phyloP scores from a whole-genome alignment of 2,113 vertebrate genomes.

The Columba livia region DNA sequence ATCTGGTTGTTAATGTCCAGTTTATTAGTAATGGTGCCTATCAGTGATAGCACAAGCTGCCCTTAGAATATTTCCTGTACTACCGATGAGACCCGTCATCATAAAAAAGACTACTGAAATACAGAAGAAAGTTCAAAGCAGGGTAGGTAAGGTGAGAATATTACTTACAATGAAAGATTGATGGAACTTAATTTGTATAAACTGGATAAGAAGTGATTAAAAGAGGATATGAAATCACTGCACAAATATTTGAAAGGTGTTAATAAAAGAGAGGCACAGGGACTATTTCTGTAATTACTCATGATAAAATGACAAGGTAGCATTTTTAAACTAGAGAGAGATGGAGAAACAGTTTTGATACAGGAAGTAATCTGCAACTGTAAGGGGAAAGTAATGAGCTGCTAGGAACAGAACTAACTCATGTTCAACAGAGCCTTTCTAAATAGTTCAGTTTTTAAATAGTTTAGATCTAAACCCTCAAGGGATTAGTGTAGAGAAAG shows the following conservation, averaged over 20 bases:
- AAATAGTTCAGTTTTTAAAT: conserved; percentile 11
- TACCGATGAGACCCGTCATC: background rate
- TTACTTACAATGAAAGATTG: conserved; percentile 5
- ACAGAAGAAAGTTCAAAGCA: background rate
- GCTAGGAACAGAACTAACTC: background rate
- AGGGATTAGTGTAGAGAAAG: background rate
- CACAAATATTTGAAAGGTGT: conserved; percentile 62
- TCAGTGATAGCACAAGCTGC: background rate
- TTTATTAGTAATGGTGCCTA: background rate
- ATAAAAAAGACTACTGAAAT: background rate
- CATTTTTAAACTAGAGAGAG: background rate
- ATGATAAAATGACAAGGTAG: background rate
- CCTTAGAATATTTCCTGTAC: background rate
- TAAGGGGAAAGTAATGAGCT: background rate
- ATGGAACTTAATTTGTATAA: conserved; percentile 49
- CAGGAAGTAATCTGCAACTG: background rate
- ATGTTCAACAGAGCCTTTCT: background rate
- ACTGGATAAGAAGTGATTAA: conserved; percentile 52
- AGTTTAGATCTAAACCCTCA: background rate
- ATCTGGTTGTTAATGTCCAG: background rate
- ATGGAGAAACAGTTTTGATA: background rate
- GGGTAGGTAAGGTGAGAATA: background rate
- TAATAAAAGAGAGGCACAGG: background rate
- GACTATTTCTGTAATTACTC: conserved; percentile 10
- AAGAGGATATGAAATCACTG: conserved; percentile 36